A percentile compares a stretch with the other conserved stretches of the same genome.
Conservation (phyloP, 2,888 invertebrate species). For the Diadromus collaris region DNA sequence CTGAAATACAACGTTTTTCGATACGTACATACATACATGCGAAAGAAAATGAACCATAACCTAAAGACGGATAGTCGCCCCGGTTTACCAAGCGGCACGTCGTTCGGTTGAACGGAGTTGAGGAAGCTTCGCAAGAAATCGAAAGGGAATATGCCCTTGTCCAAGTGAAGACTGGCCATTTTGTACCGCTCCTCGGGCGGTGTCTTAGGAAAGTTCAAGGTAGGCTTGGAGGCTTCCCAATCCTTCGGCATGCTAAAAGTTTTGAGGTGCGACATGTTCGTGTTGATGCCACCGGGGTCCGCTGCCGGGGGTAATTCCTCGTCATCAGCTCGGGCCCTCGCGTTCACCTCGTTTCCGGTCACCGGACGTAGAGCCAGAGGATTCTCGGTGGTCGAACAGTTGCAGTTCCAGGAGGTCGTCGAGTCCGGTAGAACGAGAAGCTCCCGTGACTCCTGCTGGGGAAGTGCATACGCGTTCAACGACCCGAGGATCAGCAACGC, state of each 20-base stretch:
- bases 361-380: conserved; percentile 66
- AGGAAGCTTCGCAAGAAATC: conserved; percentile 84
- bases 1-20: conserved; percentile 69
- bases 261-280: conserved; percentile 73
- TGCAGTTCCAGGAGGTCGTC: conserved; percentile 64
- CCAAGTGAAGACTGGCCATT: conserved; percentile 82
- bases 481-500: conserved; percentile 57
- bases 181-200: conserved; percentile 71
- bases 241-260: conserved; percentile 68
- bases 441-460: conserved; percentile 57
- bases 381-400: conserved; percentile 70
- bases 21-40: not conserved
- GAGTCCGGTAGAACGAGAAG: conserved; percentile 60
- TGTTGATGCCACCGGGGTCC: conserved; percentile 36
- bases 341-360: conserved; percentile 49
- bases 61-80: not conserved
- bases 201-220: conserved; percentile 74
- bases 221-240: conserved; percentile 69
- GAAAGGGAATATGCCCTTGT: conserved; percentile 84
- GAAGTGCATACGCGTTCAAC: conserved; percentile 52
- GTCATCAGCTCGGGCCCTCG: conserved; percentile 20
- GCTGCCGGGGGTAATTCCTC: conserved; percentile 5
- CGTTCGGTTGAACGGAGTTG: conserved; percentile 84
- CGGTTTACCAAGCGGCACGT: conserved; percentile 84
- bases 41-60: conserved; percentile 7